Conservation (phyloP, 2,888 invertebrate genomes). For the Diloba caeruleocephala region DNA sequence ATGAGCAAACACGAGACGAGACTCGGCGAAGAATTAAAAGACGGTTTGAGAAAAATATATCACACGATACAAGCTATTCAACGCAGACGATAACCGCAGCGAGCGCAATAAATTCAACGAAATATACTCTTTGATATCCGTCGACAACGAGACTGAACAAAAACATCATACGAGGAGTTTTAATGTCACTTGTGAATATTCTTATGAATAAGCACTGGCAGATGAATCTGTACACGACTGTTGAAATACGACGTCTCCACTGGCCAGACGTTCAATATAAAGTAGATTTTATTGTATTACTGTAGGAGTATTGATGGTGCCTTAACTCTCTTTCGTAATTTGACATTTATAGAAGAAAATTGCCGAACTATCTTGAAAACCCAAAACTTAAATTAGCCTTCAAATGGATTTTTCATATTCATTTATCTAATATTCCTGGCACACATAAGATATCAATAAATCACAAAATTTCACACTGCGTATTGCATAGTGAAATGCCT, state of each 20-base stretch:
- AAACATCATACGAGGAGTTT: conserved; percentile 80
- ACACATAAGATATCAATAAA: conserved; percentile 71
- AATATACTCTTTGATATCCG: conserved; percentile 76
- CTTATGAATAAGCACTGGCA: conserved; percentile 78
- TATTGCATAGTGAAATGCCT: conserved; percentile 75
- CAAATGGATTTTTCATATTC: conserved; percentile 29
- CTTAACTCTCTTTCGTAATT: conserved; percentile 68
- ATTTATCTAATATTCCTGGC: conserved; percentile 35
- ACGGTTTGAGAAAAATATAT: conserved; percentile 68
- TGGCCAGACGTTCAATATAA: conserved; percentile 72
- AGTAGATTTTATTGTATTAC: conserved; percentile 72
- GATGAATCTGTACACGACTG: conserved; percentile 86
- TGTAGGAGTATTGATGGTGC: conserved; percentile 80
- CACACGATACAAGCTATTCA: conserved; percentile 67
- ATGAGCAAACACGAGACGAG: conserved; percentile 56
- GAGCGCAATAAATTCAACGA: conserved; percentile 76
- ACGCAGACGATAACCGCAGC: conserved; percentile 64
- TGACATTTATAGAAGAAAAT: conserved; percentile 12
- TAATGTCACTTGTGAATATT: conserved; percentile 82
- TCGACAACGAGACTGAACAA: conserved; percentile 78
- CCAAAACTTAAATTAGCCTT: conserved; percentile 4
- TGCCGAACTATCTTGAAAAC: neutral
- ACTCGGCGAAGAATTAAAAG: conserved; percentile 51
- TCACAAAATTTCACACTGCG: conserved; percentile 80
- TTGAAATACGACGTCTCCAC: conserved; percentile 81